Percentiles rank a stretch among this genome's conserved stretches.
Evolutionary conservation across 2,797 vertebrate genomes (phyloP).

Genomic region (Tragelaphus oryx): DNA sequence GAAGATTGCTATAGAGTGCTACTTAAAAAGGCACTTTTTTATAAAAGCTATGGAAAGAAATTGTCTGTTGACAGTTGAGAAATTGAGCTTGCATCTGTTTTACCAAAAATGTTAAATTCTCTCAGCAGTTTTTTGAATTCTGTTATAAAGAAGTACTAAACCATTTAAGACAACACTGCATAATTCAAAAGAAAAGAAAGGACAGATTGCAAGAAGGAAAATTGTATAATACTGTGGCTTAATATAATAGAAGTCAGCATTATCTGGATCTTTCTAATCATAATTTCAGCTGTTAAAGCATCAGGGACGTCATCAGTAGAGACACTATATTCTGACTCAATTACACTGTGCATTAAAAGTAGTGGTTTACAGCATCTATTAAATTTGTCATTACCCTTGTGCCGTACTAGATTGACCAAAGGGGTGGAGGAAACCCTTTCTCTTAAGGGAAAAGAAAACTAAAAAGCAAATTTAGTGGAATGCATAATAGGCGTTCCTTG

Average conservation of each 20-base stretch:
- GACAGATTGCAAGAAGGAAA: conserved; percentile 61
- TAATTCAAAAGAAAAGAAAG: conserved; percentile 77
- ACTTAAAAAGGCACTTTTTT: conserved; percentile 26
- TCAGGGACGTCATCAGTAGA: conserved; percentile 73
- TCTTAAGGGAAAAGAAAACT: conserved; percentile 39
- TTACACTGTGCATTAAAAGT: conserved; percentile 77
- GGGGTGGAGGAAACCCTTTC: conserved; percentile 20
- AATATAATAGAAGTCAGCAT: conserved; percentile 75
- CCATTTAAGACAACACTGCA: conserved; percentile 67
- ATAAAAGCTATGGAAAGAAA: conserved; percentile 39
- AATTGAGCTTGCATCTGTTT: conserved; percentile 50
- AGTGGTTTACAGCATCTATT: conserved; percentile 75
- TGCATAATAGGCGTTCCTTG: conserved; percentile 40
- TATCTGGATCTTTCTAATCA: conserved; percentile 75
- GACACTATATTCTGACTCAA: conserved; percentile 76
- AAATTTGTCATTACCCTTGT: conserved; percentile 75
- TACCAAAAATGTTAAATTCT: conserved; percentile 51
- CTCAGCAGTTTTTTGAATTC: conserved; percentile 61
- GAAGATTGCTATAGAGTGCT: background rate
- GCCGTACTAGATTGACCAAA: conserved; percentile 73
- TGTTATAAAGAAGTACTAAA: conserved; percentile 70
- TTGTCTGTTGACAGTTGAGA: conserved; percentile 34
- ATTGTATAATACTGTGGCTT: conserved; percentile 67
- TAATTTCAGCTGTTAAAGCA: conserved; percentile 76
- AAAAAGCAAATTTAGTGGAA: conserved; percentile 65